A percentile compares a stretch with the other conserved stretches of the same genome.
These are phyloP conservation scores for Alectura lathami DNA, from an alignment of 2,113 vertebrate species.

Conservation along the genomic window DNA sequence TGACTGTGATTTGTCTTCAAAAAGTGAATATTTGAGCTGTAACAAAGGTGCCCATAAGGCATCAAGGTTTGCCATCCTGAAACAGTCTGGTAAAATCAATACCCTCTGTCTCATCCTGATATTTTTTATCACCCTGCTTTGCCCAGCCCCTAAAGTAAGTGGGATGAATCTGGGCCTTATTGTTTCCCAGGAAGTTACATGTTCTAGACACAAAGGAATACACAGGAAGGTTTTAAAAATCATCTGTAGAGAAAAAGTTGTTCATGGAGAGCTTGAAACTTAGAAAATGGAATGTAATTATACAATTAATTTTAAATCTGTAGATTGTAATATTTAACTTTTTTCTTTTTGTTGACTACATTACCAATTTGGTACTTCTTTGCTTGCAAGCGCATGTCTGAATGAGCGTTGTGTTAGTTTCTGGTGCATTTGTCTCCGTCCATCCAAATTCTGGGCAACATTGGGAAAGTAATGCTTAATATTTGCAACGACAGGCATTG, in stretches of 20 bases:
- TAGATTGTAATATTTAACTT: neutral
- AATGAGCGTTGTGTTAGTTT: neutral
- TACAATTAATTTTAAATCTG: neutral
- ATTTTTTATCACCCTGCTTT: neutral
- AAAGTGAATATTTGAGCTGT: neutral
- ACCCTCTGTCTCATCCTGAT: neutral
- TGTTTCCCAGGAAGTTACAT: neutral
- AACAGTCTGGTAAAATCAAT: neutral
- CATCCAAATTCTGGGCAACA: neutral
- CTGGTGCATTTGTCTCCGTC: neutral
- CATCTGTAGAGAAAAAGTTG: neutral
- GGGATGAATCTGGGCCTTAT: neutral
- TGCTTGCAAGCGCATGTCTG: neutral
- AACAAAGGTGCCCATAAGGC: neutral
- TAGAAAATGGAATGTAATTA: neutral
- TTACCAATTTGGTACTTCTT: neutral
- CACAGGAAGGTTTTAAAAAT: neutral
- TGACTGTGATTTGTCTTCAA: neutral
- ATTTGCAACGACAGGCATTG: neutral
- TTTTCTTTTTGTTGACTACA: neutral
- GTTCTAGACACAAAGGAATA: neutral
- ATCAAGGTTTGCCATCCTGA: neutral
- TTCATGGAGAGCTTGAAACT: neutral
- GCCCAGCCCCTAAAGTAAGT: neutral
- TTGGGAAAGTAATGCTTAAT: neutral